Evolutionary conservation across 2,113 vertebrate genomes (phyloP).

Genomic region (Ameiurus melas): DNA sequence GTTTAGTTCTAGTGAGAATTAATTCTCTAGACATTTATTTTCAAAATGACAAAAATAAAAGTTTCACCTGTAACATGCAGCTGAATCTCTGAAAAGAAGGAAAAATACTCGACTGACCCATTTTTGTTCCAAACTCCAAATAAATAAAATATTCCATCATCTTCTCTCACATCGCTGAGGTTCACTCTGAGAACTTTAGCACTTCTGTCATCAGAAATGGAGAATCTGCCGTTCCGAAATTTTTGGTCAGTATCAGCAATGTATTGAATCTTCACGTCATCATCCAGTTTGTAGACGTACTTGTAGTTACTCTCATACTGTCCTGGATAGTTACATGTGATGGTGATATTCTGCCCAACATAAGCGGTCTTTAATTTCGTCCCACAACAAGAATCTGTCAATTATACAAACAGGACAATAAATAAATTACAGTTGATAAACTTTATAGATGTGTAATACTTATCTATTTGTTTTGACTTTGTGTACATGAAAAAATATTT

Average conservation of each 20-base stretch:
- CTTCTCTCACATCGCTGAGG: constrained; percentile 15
- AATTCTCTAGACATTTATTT: too few species aligned
- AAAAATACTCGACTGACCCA: neutral
- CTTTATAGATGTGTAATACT: neutral
- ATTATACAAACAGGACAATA: neutral
- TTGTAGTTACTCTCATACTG: neutral
- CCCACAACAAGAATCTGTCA: constrained; percentile 19
- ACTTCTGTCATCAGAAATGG: constrained; percentile 10
- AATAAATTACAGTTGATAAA: neutral
- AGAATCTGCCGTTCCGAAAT: neutral
- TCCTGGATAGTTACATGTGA: neutral
- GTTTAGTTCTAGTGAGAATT: neutral
- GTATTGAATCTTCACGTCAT: neutral
- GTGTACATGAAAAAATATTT: neutral
- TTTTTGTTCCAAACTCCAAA: neutral
- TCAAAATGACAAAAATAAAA: neutral
- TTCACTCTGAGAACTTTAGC: constrained; percentile 6
- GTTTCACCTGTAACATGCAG: constrained; percentile 5
- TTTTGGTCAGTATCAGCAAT: neutral
- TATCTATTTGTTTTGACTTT: neutral
- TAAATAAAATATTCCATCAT: constrained; percentile 10
- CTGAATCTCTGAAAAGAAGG: neutral
- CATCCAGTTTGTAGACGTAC: neutral
- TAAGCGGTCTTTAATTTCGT: neutral
- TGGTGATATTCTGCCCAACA: neutral